Percentiles rank a stretch among this genome's conserved stretches.
Evolutionary conservation across 2,113 vertebrate species (phyloP).

Genomic region (Carlito syrichta): DNA sequence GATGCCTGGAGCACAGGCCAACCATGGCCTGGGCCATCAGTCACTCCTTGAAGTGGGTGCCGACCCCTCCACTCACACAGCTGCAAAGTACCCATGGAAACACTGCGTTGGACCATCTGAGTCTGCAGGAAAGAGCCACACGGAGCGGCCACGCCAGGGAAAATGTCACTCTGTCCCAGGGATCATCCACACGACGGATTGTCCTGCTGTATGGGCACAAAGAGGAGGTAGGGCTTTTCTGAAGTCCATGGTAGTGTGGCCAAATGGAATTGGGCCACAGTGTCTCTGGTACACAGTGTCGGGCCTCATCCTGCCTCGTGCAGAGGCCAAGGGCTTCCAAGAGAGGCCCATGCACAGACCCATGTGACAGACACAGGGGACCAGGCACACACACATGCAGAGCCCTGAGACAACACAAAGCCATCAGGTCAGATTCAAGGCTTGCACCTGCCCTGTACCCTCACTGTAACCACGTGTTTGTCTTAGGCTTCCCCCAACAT

Average conservation of each 20-base stretch:
- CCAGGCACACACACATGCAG: not conserved
- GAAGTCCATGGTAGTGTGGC: not conserved
- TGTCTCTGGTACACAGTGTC: accelerated
- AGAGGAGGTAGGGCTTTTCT: not conserved
- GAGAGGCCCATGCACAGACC: not conserved
- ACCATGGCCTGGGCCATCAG: not conserved
- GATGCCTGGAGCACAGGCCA: accelerated
- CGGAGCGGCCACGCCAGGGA: accelerated
- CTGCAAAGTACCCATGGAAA: not conserved
- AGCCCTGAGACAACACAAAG: not conserved
- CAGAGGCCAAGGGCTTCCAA: no score
- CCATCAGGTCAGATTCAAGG: not conserved
- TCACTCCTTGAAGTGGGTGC: not conserved
- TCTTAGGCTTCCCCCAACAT: no score
- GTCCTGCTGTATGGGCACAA: not conserved
- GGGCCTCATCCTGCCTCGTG: not conserved
- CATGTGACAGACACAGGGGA: not conserved
- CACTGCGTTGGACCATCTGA: not conserved
- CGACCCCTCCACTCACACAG: not conserved
- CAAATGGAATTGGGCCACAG: not conserved
- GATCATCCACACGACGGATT: no score
- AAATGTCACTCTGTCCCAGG: no score
- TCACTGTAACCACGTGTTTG: not conserved
- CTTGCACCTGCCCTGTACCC: not conserved
- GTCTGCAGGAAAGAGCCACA: not conserved